Evolutionary conservation across 2,797 vertebrate species (phyloP), one percentile per base, ranked within the genome.

Genomic region (Peromyscus nudipes): DNA sequence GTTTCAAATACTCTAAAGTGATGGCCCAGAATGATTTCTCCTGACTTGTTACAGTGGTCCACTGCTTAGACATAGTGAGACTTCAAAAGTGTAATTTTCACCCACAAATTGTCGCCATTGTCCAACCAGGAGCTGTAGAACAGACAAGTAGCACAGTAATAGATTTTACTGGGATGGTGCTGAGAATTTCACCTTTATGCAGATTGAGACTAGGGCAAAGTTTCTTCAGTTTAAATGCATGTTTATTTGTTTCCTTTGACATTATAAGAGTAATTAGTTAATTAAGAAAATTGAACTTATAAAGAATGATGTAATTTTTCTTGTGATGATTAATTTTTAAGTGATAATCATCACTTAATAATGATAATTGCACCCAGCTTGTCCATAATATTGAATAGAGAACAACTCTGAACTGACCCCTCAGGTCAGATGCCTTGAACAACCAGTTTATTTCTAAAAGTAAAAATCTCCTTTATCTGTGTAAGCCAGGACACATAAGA

Each of bases 241-340:
- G 40, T 14, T 80, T 69, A 0, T 69, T 25, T 55, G 25, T 64
- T 95, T 40, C 4, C 85, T 97, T 79, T 93, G 13, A 65, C 43
- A 88, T 69, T 71, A 37, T 75, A 6, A 21, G 76, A 34, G 3
- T n/a, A 85, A 79, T 13, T 65, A 5, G 52, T 6, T 16, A 67
- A 91, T 95, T 73, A 95, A 89, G 46, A 91, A 46, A 88, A 46
- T 16, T 84, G 6, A 29, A 86, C 17, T 92, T 96, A 4, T 29
- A 75, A 89, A 43, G 21, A n/a, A 6, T n/a, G 6, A 67, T 67
- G 7, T 25, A n/a, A 49, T 14, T 67, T 62, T 67, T 64, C 57
- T 83, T 84, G 29, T 23, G 6, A 14, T 34, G 17, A 34, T 49
- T 85, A 65, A 6, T 34, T 85, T 84, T 85, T 67, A 85, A 85